These are phyloP conservation scores for Eulacestoma nigropectus DNA, from an alignment of 2,113 vertebrate species.

Conservation along the genomic window DNA sequence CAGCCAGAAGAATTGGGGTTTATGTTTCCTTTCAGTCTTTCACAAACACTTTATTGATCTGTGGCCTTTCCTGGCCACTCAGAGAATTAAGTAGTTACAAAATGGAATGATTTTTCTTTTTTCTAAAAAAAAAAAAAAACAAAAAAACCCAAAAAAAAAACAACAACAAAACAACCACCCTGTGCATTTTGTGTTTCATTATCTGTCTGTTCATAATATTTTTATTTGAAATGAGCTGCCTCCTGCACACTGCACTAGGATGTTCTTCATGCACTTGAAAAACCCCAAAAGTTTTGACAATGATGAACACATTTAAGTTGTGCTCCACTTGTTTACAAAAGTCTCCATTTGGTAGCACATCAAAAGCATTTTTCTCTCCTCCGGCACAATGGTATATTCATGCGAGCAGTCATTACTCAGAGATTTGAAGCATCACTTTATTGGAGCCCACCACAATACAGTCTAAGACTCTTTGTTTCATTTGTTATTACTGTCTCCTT, in stretches of 20 bases:
- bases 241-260: not conserved
- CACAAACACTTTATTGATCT: constrained; percentile 72
- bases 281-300: constrained; percentile 57
- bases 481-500: constrained; percentile 54
- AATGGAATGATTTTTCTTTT: constrained; percentile 15
- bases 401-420: constrained; percentile 66
- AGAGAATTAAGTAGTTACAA: constrained; percentile 61
- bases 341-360: constrained; percentile 69
- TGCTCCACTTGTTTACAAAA: constrained; percentile 72
- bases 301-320: constrained; percentile 65
- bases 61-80: constrained; percentile 61
- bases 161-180: too few relatives aligned
- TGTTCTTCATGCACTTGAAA: constrained; percentile 22
- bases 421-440: constrained; percentile 70
- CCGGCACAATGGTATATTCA: constrained; percentile 71
- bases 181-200: constrained; percentile 32
- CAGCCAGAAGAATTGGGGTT: constrained; percentile 76
- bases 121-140: not conserved
- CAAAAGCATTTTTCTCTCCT: constrained; percentile 70
- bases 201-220: constrained; percentile 61
- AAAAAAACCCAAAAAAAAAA: too few relatives aligned
- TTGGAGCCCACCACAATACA: constrained; percentile 62
- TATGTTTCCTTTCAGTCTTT: constrained; percentile 77
- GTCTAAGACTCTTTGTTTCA: constrained; percentile 62
- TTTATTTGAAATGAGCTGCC: constrained; percentile 34